Evolutionary conservation across 2,888 invertebrate species (phyloP).

Genomic region (Argyresthia albistria): DNA sequence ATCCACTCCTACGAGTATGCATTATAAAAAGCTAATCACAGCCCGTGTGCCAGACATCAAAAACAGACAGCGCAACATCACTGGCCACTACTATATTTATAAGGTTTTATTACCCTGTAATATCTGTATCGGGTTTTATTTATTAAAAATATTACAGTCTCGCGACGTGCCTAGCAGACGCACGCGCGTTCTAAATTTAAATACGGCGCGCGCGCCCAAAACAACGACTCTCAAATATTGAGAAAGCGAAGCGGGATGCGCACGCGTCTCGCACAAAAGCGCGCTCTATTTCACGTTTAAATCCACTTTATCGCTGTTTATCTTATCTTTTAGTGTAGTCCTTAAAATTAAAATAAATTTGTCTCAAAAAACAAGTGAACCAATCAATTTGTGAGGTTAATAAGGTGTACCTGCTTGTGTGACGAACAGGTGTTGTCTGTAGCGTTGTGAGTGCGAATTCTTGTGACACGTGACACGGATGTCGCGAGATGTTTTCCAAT

Average conservation of each 20-base stretch:
- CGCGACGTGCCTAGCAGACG: constrained; percentile 40
- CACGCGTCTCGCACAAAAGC: constrained; percentile 27
- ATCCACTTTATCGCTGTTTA: no score
- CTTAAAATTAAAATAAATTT: no score
- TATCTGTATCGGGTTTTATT: constrained; percentile 53
- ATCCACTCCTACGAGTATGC: neutral
- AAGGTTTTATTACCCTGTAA: constrained; percentile 49
- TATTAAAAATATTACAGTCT: constrained; percentile 52
- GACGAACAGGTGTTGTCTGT: no score
- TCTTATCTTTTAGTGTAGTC: no score
- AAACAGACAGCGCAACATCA: constrained; percentile 32
- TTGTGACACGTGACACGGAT: neutral
- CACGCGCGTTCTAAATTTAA: constrained; percentile 50
- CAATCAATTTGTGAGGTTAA: no score
- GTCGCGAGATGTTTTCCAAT: constrained; percentile 65
- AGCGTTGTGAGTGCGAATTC: neutral
- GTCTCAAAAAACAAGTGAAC: no score
- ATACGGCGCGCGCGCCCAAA: constrained; percentile 46
- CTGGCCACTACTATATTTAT: constrained; percentile 23
- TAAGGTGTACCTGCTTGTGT: no score
- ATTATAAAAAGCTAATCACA: neutral
- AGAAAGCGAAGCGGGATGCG: constrained; percentile 35
- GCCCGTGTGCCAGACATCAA: constrained; percentile 24
- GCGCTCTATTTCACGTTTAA: no score
- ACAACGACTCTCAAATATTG: constrained; percentile 53